Evolutionary conservation across 2,888 invertebrate species (phyloP).

Genomic region (Gandaritis pyraliata): DNA sequence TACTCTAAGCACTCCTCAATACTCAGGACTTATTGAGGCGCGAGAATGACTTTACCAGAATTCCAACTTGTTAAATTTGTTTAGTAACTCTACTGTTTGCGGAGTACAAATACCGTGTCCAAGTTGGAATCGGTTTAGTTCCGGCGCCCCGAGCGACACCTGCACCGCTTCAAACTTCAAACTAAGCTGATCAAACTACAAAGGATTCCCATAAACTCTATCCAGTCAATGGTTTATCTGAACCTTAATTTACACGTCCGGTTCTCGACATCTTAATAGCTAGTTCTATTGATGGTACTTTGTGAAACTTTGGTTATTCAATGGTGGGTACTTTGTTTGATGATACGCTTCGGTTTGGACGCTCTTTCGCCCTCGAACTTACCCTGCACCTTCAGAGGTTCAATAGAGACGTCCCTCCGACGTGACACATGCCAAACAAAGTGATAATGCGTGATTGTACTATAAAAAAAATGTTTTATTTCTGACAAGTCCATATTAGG

Average conservation of each 20-base stretch:
- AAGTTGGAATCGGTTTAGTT: slow-evolving; percentile 48
- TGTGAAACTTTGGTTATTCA: slow-evolving; percentile 4
- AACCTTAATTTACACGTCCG: slow-evolving; percentile 42
- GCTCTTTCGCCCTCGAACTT: no score
- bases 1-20: no score
- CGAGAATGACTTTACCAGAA: no score
- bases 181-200: slow-evolving; percentile 57
- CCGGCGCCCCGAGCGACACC: slow-evolving; percentile 51
- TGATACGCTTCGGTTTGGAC: no score
- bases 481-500: no score
- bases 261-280: slow-evolving; percentile 25
- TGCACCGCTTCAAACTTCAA: slow-evolving; percentile 59
- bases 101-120: slow-evolving; percentile 18
- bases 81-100: slow-evolving; percentile 15
- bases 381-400: no score
- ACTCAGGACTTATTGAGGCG: no score
- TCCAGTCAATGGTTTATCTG: slow-evolving; percentile 39
- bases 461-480: no score
- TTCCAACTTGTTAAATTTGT: background rate
- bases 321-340: no score
- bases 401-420: no score
- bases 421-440: no score
- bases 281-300: slow-evolving; percentile 19
- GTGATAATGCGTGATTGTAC: no score
- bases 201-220: slow-evolving; percentile 50